phyloP scores from a whole-genome alignment of 2,888 invertebrate genomes.

The Lasioglossum pauxillum region DNA sequence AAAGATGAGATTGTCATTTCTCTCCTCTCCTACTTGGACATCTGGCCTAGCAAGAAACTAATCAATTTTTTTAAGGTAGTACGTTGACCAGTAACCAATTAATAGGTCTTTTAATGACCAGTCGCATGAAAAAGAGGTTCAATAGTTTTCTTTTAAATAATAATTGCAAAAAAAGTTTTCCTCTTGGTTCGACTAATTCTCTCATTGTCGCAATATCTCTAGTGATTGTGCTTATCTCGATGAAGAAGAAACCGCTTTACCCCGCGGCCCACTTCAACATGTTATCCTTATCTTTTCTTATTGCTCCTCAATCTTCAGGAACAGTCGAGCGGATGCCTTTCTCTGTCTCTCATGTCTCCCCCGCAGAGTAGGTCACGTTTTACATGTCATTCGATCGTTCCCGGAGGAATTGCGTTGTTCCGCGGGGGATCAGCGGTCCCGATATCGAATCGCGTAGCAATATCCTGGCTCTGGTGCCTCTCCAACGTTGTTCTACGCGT shows the following conservation, averaged over 20 bases:
- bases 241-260: too few relatives aligned
- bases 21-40: too few relatives aligned
- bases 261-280: background rate
- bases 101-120: too few relatives aligned
- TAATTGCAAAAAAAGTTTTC: too few relatives aligned
- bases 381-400: background rate
- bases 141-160: too few relatives aligned
- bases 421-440: background rate
- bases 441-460: background rate
- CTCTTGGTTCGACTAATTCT: too few relatives aligned
- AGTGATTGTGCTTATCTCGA: too few relatives aligned
- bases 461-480: background rate
- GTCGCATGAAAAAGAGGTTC: too few relatives aligned
- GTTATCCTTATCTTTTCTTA: background rate
- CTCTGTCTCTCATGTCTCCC: background rate
- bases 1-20: background rate
- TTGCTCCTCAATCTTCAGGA: background rate
- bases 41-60: too few relatives aligned
- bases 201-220: too few relatives aligned
- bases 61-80: too few relatives aligned
- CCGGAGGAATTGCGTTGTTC: background rate
- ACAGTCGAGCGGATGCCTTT: background rate
- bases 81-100: too few relatives aligned
- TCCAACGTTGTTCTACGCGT: background rate
- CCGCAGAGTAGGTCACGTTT: background rate